Conservation (phyloP, 35 echinoderm and acorn worm species). For the Lytechinus pictus region DNA sequence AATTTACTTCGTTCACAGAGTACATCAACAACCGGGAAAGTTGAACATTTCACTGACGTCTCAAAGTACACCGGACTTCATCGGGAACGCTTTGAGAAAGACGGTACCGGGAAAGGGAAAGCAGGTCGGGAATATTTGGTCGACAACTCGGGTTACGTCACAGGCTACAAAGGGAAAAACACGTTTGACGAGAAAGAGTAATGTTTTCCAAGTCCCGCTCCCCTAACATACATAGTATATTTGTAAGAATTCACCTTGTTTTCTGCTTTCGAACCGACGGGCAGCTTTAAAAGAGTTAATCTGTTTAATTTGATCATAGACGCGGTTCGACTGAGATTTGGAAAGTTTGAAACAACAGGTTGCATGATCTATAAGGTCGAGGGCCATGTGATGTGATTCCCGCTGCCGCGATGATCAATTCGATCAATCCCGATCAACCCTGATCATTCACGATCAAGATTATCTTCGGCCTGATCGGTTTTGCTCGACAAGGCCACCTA, state of each 20-base stretch:
- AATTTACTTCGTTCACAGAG: conserved; percentile 9
- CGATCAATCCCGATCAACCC: too few relatives aligned
- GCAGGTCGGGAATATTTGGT: conserved; percentile 72
- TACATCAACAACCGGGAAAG: conserved; percentile 51
- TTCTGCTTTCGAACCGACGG: neutral
- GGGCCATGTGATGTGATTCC: too few relatives aligned
- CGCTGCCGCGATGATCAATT: too few relatives aligned
- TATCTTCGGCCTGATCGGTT: too few relatives aligned
- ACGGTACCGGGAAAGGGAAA: conserved; percentile 73
- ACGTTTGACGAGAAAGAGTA: conserved; percentile 72
- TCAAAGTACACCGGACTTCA: conserved; percentile 88
- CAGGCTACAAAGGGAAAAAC: conserved; percentile 69
- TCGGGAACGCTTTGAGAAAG: conserved; percentile 79
- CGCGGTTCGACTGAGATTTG: too few relatives aligned
- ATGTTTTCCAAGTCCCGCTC: neutral
- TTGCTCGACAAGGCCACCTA: too few relatives aligned
- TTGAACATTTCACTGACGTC: conserved; percentile 71
- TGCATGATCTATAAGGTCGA: too few relatives aligned
- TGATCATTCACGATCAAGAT: too few relatives aligned
- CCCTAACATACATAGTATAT: neutral
- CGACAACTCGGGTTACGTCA: conserved; percentile 71
- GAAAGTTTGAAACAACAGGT: too few relatives aligned
- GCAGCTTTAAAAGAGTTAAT: neutral
- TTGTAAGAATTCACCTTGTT: neutral
- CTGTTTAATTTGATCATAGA: too few relatives aligned